phyloP scores from a whole-genome alignment of 2,888 invertebrate species.

The Stratiomys singularior region DNA sequence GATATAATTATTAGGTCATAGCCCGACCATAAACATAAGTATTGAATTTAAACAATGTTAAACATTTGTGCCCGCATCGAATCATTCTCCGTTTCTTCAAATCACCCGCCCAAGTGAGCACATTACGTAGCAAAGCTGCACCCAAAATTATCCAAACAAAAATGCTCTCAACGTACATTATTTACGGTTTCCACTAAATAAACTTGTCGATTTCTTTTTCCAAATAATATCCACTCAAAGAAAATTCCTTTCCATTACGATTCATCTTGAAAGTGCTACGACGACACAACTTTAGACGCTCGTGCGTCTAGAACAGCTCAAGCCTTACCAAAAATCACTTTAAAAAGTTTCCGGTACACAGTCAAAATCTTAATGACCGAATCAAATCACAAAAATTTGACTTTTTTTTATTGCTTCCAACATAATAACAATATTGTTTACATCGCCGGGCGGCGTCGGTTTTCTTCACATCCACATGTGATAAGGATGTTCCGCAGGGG shows the following conservation, averaged over 20 bases:
- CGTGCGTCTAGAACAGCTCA: not conserved
- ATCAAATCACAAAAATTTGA: conserved; percentile 41
- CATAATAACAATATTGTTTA: conserved; percentile 22
- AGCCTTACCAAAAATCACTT: not conserved
- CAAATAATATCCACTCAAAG: conserved; percentile 21
- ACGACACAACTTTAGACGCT: not conserved
- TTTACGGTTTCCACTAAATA: conserved; percentile 17
- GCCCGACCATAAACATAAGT: too few species aligned
- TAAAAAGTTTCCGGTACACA: conserved; percentile 37
- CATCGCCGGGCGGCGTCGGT: not conserved
- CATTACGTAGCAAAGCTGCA: not conserved
- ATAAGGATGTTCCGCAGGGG: conserved; percentile 25
- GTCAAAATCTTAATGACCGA: conserved; percentile 37
- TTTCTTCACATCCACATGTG: not conserved
- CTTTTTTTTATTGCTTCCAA: conserved; percentile 37
- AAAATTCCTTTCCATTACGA: not conserved
- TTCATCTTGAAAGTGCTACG: not conserved
- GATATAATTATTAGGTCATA: too few species aligned
- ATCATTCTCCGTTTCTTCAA: too few species aligned
- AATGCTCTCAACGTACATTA: not conserved
- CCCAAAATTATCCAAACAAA: not conserved
- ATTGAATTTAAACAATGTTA: too few species aligned
- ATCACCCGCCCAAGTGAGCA: too few species aligned
- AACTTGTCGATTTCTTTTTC: conserved; percentile 9
- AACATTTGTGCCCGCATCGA: too few species aligned